Evolutionary conservation across 2,888 invertebrate species (phyloP).

Genomic region (Epirrhoe tristata): DNA sequence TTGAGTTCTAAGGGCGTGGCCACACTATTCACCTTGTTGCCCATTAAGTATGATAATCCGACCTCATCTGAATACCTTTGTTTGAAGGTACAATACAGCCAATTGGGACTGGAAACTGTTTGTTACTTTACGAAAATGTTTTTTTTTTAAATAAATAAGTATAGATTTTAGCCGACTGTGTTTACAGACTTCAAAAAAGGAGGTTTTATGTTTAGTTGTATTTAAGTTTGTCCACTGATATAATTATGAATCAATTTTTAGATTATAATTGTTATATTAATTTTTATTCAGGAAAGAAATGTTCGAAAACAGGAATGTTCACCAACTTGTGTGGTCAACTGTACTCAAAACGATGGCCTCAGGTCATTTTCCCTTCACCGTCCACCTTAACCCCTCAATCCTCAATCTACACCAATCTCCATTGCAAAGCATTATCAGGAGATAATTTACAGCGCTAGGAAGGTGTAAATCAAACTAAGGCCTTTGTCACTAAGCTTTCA

Average conservation of each 20-base stretch:
- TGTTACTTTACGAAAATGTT: not conserved
- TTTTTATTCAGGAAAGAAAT: too few species aligned
- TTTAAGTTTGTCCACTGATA: too few species aligned
- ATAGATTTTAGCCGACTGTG: too few species aligned
- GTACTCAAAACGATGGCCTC: not conserved
- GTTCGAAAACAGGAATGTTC: not conserved
- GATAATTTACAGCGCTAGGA: slow-evolving; percentile 69
- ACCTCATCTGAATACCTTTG: slow-evolving; percentile 42
- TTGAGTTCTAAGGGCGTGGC: slow-evolving; percentile 42
- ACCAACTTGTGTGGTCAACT: not conserved
- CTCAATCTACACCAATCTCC: slow-evolving; percentile 34
- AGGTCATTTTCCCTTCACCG: slow-evolving; percentile 11
- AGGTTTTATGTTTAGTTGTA: too few species aligned
- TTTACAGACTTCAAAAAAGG: too few species aligned
- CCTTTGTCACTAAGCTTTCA: not conserved
- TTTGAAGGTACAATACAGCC: slow-evolving; percentile 28
- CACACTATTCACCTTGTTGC: slow-evolving; percentile 28
- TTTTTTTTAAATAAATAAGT: not conserved
- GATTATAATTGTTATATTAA: too few species aligned
- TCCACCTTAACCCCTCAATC: slow-evolving; percentile 20
- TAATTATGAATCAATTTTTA: too few species aligned
- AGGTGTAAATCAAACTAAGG: slow-evolving; percentile 74
- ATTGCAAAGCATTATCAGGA: slow-evolving; percentile 39
- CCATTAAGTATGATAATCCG: slow-evolving; percentile 44
- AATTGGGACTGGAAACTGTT: slow-evolving; percentile 10